These are phyloP conservation scores for Platanista minor DNA, from an alignment of 2,113 vertebrate species.

Conservation along the genomic window DNA sequence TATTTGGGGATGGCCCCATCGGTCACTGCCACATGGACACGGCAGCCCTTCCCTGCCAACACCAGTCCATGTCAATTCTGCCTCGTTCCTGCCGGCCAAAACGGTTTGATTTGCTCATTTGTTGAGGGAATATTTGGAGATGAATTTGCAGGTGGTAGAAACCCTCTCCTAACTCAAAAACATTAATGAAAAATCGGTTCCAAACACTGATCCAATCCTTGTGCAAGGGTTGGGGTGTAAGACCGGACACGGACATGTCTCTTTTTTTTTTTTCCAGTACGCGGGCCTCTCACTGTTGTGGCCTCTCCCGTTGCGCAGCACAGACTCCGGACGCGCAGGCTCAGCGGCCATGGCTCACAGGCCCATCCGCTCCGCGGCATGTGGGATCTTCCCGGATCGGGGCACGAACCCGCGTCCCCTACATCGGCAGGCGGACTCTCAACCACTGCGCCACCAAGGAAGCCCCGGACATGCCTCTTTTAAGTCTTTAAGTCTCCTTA, in stretches of 20 bases:
- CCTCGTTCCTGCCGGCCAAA: neutral
- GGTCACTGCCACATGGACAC: neutral
- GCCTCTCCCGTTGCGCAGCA: no score
- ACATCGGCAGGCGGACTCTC: no score
- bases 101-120: neutral
- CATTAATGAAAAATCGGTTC: neutral
- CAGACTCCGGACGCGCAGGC: no score
- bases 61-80: neutral
- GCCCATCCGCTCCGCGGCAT: no score
- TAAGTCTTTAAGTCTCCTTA: neutral
- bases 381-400: no score
- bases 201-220: neutral
- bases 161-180: neutral
- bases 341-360: no score
- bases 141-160: neutral
- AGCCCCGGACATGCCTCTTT: neutral
- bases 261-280: neutral
- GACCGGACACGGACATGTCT: no score
- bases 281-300: no score
- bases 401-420: no score
- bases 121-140: neutral
- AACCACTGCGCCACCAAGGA: no score
- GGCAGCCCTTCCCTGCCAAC: rapidly evolving
- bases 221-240: neutral
- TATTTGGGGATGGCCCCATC: neutral